Percentiles rank a stretch among this genome's conserved stretches.
phyloP scores from a whole-genome alignment of 2,888 invertebrate genomes.

The Plemyria rubiginata region DNA sequence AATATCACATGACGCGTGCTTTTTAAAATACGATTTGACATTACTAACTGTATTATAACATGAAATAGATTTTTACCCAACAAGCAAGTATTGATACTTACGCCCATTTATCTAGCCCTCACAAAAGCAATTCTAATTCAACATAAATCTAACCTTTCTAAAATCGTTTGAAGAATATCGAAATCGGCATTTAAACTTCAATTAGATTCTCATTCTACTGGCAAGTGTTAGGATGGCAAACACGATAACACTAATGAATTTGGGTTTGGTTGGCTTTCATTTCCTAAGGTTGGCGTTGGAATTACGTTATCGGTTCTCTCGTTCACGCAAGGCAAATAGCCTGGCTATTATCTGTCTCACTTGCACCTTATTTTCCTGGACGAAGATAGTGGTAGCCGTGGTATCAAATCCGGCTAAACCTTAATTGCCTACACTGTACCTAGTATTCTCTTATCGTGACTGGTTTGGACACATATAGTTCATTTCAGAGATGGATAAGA shows the following conservation, averaged over 20 bases:
- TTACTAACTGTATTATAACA: constrained; percentile 4
- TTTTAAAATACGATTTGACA: not conserved
- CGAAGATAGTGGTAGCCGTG: constrained; percentile 47
- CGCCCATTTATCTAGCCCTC: constrained; percentile 10
- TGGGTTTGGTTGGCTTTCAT: constrained; percentile 70
- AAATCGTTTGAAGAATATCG: constrained; percentile 34
- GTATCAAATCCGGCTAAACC: constrained; percentile 39
- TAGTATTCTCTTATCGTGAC: too few species aligned
- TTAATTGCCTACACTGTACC: constrained; percentile 36
- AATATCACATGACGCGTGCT: not conserved
- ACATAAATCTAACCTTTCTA: constrained; percentile 23
- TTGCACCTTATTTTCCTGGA: constrained; percentile 49
- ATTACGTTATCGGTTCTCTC: constrained; percentile 52
- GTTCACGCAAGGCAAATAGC: constrained; percentile 38
- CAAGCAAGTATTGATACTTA: not conserved
- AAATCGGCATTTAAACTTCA: constrained; percentile 34
- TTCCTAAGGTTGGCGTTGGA: constrained; percentile 65
- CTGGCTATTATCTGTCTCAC: constrained; percentile 30
- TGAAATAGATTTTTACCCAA: constrained; percentile 6
- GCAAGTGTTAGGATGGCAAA: constrained; percentile 60
- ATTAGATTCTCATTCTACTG: constrained; percentile 50
- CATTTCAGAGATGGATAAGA: constrained; percentile 2
- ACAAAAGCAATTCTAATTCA: constrained; percentile 22
- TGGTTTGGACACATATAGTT: constrained; percentile 16
- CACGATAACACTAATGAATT: constrained; percentile 73